Conservation (phyloP, 2,888 invertebrate species). For the Himalopsyche anomala region DNA sequence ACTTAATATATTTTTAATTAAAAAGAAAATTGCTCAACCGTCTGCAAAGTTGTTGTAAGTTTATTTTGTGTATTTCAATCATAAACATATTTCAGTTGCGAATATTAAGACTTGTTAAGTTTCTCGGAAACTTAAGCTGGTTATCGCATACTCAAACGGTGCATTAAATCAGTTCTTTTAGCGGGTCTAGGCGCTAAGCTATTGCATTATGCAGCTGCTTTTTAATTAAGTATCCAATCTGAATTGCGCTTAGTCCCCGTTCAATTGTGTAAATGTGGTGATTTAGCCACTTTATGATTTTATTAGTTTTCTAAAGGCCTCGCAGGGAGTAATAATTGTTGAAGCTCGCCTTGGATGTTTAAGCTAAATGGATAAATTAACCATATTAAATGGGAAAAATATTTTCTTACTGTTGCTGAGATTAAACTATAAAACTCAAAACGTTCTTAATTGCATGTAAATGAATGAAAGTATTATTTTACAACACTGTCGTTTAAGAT, state of each 20-base stretch:
- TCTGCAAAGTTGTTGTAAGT: not conserved
- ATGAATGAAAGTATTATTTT: conserved; percentile 3
- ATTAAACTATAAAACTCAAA: conserved; percentile 18
- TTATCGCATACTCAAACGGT: conserved; percentile 44
- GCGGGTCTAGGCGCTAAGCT: conserved; percentile 54
- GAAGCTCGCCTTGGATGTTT: conserved; percentile 16
- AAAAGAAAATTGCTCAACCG: not conserved
- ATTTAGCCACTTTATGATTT: conserved; percentile 63
- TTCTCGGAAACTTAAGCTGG: conserved; percentile 46
- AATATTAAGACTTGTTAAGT: conserved; percentile 53
- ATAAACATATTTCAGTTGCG: conserved; percentile 54
- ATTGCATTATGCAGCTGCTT: conserved; percentile 63
- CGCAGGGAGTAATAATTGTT: conserved; percentile 14
- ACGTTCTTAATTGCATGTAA: conserved; percentile 9
- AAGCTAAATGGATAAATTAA: not conserved
- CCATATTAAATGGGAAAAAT: conserved; percentile 16
- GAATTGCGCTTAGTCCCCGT: conserved; percentile 55
- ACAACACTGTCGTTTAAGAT: not conserved
- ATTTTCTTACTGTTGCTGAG: not conserved
- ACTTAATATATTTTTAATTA: not conserved
- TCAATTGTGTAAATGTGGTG: conserved; percentile 62
- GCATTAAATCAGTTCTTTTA: conserved; percentile 44
- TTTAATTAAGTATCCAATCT: conserved; percentile 62
- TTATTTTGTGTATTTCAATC: conserved; percentile 56
- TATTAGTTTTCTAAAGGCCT: conserved; percentile 45